Evolutionary conservation across 1,140 invertebrate genomes (phyloP).

Genomic region (Camponotus floridanus): DNA sequence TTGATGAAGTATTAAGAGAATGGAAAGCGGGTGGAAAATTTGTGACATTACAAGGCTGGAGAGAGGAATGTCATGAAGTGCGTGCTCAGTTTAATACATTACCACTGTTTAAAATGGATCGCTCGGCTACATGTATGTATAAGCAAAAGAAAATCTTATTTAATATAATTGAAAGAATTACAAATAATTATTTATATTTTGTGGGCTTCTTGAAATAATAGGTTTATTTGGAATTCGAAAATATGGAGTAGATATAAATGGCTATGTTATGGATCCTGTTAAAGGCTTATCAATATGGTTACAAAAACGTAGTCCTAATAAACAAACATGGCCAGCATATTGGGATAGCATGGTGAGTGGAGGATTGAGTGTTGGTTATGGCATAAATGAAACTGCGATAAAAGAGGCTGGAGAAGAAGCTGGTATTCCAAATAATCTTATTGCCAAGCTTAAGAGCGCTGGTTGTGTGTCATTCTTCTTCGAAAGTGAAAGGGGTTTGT

Average conservation of each 20-base stretch:
- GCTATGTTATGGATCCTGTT: constrained; percentile 94
- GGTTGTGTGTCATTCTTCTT: constrained; percentile 96
- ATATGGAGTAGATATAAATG: constrained; percentile 98
- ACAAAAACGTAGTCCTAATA: constrained; percentile 95
- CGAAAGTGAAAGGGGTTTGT: constrained; percentile 96
- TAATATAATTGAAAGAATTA: neutral
- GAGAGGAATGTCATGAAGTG: constrained; percentile 97
- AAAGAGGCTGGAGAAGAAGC: constrained; percentile 98
- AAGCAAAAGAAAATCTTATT: neutral
- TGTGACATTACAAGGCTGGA: constrained; percentile 93
- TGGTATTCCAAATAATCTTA: constrained; percentile 91
- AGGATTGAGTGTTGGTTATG: constrained; percentile 95
- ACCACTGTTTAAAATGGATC: constrained; percentile 95
- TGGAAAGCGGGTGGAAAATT: constrained; percentile 89
- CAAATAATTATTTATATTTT: neutral
- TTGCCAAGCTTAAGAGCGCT: constrained; percentile 91
- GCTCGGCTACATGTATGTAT: constrained; percentile 93
- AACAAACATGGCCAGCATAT: constrained; percentile 97
- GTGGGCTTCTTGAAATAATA: constrained; percentile 75
- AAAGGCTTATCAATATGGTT: constrained; percentile 97
- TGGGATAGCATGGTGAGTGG: constrained; percentile 98
- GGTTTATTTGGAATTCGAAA: constrained; percentile 96
- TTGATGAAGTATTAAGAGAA: constrained; percentile 93
- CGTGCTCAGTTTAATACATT: constrained; percentile 90
- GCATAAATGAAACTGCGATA: constrained; percentile 94